Conservation (phyloP, 2,888 invertebrate genomes). For the Scaptomyza caliginosa region DNA sequence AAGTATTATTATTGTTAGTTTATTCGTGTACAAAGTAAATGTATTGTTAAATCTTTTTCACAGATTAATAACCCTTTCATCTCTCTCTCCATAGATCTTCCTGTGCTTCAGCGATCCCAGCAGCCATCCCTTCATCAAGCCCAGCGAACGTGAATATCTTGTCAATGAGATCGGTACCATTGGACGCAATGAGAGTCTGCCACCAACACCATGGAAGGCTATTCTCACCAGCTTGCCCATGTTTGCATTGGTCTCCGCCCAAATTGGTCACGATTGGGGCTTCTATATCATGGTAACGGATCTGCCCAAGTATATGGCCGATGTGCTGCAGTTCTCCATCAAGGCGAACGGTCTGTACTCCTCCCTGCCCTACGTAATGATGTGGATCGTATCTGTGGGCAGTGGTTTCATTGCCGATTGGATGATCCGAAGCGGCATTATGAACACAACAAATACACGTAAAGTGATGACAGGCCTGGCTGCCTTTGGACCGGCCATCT, state of each 20-base stretch:
- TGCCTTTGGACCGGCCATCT: slow-evolving; percentile 88
- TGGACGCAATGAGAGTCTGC: slow-evolving; percentile 85
- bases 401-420: slow-evolving; percentile 89
- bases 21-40: no score
- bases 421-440: slow-evolving; percentile 86
- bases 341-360: slow-evolving; percentile 86
- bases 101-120: slow-evolving; percentile 89
- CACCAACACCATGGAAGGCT: slow-evolving; percentile 89
- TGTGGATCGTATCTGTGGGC: slow-evolving; percentile 86
- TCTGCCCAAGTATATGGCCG: slow-evolving; percentile 87
- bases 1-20: no score
- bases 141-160: slow-evolving; percentile 88
- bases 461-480: slow-evolving; percentile 88
- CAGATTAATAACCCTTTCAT: background rate
- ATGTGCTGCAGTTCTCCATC: slow-evolving; percentile 87
- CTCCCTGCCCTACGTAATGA: slow-evolving; percentile 86
- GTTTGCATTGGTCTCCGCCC: slow-evolving; percentile 90
- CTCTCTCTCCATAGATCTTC: slow-evolving; percentile 84
- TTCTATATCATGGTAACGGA: slow-evolving; percentile 88
- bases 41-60: no score
- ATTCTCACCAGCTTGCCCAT: slow-evolving; percentile 89
- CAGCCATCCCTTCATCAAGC: slow-evolving; percentile 90
- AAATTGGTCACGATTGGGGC: slow-evolving; percentile 88
- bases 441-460: slow-evolving; percentile 84
- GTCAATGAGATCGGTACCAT: slow-evolving; percentile 87